A percentile compares a stretch with the other conserved stretches of the same genome.
Evolutionary conservation across 2,797 vertebrate species (phyloP).

Genomic region (Rhynchonycteris naso): DNA sequence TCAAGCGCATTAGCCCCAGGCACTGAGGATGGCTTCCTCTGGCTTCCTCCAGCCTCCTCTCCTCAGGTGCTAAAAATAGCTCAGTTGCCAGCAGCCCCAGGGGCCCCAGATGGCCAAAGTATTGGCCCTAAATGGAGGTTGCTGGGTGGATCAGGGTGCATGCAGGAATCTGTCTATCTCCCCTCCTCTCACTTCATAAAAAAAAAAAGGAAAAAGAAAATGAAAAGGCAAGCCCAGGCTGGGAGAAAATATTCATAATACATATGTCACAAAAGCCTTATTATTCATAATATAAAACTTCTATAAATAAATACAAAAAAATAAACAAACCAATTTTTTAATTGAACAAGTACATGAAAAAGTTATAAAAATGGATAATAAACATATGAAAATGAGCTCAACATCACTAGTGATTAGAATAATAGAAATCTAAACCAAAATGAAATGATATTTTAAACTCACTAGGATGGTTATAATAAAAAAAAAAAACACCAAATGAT

Average conservation of each 20-base stretch:
- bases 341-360: not conserved
- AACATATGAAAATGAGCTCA: not conserved
- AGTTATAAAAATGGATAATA: not conserved
- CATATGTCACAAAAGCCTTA: not conserved
- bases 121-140: too few species aligned
- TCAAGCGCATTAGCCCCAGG: too few species aligned
- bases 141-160: too few species aligned
- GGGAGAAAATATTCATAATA: not conserved
- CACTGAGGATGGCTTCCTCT: too few species aligned
- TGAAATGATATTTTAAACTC: not conserved
- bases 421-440: not conserved
- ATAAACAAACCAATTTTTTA: not conserved
- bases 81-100: too few species aligned
- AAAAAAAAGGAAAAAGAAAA: not conserved
- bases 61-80: too few species aligned
- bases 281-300: not conserved
- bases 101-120: too few species aligned
- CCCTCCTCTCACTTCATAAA: too few species aligned
- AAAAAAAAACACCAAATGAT: not conserved
- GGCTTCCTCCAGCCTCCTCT: too few species aligned
- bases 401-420: not conserved
- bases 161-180: too few species aligned
- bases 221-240: not conserved
- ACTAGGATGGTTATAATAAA: not conserved
- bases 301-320: conserved; percentile 29